Conservation (phyloP, 2,888 invertebrate genomes). For the Phyllotreta striolata region DNA sequence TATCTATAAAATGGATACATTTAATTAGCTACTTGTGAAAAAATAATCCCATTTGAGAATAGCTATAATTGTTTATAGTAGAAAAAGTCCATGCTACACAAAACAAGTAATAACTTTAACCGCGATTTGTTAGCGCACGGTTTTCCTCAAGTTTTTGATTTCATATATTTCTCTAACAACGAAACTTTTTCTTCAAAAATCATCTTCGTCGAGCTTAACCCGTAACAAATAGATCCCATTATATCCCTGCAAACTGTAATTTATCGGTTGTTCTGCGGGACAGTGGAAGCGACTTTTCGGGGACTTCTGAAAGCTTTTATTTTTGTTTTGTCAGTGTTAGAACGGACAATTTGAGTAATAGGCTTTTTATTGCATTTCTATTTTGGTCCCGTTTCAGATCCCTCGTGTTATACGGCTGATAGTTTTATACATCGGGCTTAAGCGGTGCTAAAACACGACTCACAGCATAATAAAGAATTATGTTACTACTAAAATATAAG, state of each 20-base stretch:
- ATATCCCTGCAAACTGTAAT: constrained; percentile 14
- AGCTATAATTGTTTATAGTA: too few relatives aligned
- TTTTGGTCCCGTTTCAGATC: constrained; percentile 9
- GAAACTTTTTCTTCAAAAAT: constrained; percentile 12
- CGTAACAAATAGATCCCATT: constrained; percentile 22
- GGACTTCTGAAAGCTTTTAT: constrained; percentile 21
- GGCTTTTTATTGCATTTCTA: constrained; percentile 22
- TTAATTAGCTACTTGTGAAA: too few relatives aligned
- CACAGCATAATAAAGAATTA: too few relatives aligned
- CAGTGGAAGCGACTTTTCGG: constrained; percentile 11
- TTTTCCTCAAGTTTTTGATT: constrained; percentile 8
- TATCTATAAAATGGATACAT: too few relatives aligned
- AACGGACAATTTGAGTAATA: constrained; percentile 19
- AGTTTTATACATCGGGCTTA: too few relatives aligned
- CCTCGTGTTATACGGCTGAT: too few relatives aligned
- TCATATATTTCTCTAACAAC: constrained; percentile 3
- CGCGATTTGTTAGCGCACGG: background rate
- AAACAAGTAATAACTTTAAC: too few relatives aligned
- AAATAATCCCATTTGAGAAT: too few relatives aligned
- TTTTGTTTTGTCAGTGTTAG: constrained; percentile 13
- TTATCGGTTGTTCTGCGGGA: constrained; percentile 13
- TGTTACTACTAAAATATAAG: too few relatives aligned
- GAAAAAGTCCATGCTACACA: too few relatives aligned
- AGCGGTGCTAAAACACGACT: too few relatives aligned
- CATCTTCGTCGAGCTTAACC: constrained; percentile 10